Evolutionary conservation across 2,797 vertebrate genomes (phyloP).

Genomic region (Esox lucius): DNA sequence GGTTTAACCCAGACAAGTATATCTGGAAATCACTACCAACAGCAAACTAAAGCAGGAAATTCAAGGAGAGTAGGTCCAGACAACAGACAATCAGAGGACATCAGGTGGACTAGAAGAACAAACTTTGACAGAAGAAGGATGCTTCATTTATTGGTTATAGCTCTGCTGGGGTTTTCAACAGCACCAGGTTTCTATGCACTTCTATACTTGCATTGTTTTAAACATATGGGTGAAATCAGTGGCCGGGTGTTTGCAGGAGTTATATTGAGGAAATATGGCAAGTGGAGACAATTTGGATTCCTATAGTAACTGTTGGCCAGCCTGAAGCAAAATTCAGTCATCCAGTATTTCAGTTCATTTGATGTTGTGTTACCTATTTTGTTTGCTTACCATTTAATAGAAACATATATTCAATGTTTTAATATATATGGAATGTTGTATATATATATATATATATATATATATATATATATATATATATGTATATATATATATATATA

Average conservation of each 20-base stretch:
- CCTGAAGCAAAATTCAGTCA: not conserved
- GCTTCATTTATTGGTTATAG: slow-evolving; percentile 41
- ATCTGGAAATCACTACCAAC: slow-evolving; percentile 32
- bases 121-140: slow-evolving; percentile 36
- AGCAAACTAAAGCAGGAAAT: not conserved
- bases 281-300: not conserved
- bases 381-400: not conserved
- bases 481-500: not conserved
- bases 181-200: slow-evolving; percentile 55
- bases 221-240: not conserved
- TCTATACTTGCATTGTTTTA: slow-evolving; percentile 2
- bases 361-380: not conserved
- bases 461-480: not conserved
- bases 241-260: not conserved
- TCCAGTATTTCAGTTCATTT: not conserved
- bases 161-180: slow-evolving; percentile 52
- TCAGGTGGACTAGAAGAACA: slow-evolving; percentile 1
- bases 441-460: no score
- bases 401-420: not conserved
- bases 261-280: not conserved
- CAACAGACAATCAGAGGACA: not conserved
- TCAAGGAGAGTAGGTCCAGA: not conserved
- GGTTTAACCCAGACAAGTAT: slow-evolving; percentile 22
- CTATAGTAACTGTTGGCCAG: not conserved
- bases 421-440: not conserved